These are phyloP conservation scores for Cinclus mexicanus DNA, from an alignment of 2,113 vertebrate genomes.

Conservation along the genomic window DNA sequence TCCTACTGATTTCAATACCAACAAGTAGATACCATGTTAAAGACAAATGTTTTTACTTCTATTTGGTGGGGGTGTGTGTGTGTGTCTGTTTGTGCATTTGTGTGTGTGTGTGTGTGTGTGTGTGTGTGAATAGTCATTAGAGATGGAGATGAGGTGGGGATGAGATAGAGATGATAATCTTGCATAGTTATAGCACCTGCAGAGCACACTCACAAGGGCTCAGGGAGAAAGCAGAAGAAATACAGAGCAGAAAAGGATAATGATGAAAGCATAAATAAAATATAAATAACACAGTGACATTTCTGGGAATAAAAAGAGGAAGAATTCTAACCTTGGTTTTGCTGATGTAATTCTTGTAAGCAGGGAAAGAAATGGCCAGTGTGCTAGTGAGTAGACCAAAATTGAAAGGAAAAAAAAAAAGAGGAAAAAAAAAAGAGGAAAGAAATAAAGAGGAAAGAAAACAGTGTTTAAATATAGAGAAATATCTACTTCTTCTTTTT, in stretches of 20 bases:
- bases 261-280: background rate
- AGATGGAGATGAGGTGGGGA: background rate
- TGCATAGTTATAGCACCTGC: background rate
- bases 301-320: slow-evolving; percentile 32
- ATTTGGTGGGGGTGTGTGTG: background rate
- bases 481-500: background rate
- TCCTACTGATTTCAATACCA: background rate
- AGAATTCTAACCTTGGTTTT: background rate
- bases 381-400: background rate
- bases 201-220: background rate
- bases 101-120: background rate
- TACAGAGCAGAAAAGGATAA: background rate
- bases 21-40: background rate
- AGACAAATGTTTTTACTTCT: background rate
- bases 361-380: background rate
- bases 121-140: background rate
- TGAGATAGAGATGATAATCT: background rate
- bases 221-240: background rate
- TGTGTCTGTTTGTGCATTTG: background rate
- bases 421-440: background rate
- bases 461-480: background rate
- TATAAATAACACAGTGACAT: background rate
- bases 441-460: background rate
- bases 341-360: background rate
- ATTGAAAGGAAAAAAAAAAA: background rate